Base-by-base conservation (phyloP, 2,888 invertebrate species). In the Thera obeliscata region DNA sequence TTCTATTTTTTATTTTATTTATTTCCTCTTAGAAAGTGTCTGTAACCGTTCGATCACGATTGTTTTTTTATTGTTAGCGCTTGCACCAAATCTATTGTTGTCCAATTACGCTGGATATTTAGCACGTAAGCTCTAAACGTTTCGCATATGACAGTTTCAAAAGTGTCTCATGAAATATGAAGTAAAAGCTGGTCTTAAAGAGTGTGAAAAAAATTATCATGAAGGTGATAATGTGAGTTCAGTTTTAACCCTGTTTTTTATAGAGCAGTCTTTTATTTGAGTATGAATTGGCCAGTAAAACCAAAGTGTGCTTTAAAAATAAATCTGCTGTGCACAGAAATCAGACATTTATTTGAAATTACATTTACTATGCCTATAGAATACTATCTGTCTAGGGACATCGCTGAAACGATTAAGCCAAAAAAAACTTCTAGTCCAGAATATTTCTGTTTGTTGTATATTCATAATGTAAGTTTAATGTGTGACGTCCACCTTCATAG, bases 21-120 rank as follows among this genome's bases (percentile, higher is more conserved):
- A 70, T 75, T 76, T 74, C 69, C 66, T 61, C 55, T 56, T 78
- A 78, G 84, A 86, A 85, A 84, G 84, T 76, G 63, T 55, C 56
- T 66, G 78, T 82, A 86, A 86, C 65, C 70, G 64, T 54, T 62
- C 67, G 63, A 62, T 82, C 85, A 86, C 82, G 87, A 72, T 57
- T 67, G 52, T 77, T 71, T 61, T 73, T 67, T 71, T 64, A 73
- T 67, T 70, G 3, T 80, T 80, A 75, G 70, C 74, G 64, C 70
- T 63, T 70, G 78, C 56, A 78, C 81, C 79, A 77, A 61, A 71
- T 77, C 76, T 69, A 46, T 69, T 71, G 66, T 64, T 46, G 36
- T 61, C 38, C 33, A 67, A 59, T 9, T 67, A 67, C 64, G 22
- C 12, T 50, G 8, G 8, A 49, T 56, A 54, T 55, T 69, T 70